Evolutionary conservation across 2,797 vertebrate genomes (phyloP).

Genomic region (Dicrostonyx torquatus): DNA sequence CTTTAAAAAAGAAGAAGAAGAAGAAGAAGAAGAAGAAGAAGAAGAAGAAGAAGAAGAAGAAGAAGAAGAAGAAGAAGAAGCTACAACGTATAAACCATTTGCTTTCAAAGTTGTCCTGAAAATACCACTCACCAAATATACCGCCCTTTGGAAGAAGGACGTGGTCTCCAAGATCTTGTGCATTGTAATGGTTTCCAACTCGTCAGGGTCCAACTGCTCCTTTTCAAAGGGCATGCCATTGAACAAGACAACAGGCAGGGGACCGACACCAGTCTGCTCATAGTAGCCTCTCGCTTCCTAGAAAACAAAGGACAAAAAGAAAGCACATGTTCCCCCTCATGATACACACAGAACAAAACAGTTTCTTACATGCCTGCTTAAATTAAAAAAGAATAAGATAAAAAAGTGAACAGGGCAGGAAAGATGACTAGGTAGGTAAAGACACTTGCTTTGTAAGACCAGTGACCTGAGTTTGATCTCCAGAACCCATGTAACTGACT

Average conservation of each 20-base stretch:
- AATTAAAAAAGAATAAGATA: background rate
- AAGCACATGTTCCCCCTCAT: background rate
- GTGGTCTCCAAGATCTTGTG: constrained; percentile 99
- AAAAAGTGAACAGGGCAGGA: background rate
- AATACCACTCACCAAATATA: constrained; percentile 93
- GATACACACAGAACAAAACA: background rate
- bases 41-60: background rate
- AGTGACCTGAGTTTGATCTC: background rate
- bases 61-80: background rate
- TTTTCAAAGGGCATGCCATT: constrained; percentile 96
- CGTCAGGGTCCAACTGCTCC: constrained; percentile 96
- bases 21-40: background rate
- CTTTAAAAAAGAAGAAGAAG: too few relatives aligned
- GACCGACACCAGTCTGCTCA: constrained; percentile 94
- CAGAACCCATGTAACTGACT: background rate
- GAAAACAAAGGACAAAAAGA: constrained; percentile 64
- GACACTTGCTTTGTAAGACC: background rate
- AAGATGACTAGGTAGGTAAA: background rate
- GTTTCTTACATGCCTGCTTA: background rate
- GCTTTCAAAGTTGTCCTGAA: constrained; percentile 39
- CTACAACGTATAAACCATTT: constrained; percentile 32
- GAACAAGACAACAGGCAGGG: constrained; percentile 95
- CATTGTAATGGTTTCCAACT: constrained; percentile 97
- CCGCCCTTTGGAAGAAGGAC: constrained; percentile 94
- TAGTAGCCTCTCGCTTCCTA: constrained; percentile 94